phyloP scores from a whole-genome alignment of 2,113 vertebrate genomes.

The Clarias magur region DNA sequence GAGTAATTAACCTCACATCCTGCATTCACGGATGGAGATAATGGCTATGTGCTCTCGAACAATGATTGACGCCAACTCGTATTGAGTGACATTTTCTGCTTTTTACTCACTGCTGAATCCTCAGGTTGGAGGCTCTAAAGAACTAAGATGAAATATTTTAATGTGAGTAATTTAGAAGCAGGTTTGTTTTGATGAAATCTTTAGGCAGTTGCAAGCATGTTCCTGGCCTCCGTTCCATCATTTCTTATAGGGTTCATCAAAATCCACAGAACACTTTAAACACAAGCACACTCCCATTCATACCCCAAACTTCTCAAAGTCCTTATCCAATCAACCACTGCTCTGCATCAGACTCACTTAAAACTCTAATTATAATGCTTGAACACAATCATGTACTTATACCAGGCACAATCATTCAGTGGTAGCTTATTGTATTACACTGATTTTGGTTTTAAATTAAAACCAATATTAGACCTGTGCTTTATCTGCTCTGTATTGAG shows the following conservation, averaged over 20 bases:
- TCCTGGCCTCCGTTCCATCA: neutral
- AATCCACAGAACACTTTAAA: neutral
- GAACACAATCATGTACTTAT: neutral
- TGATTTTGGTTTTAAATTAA: neutral
- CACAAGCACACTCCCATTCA: neutral
- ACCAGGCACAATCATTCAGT: neutral
- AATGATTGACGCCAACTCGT: constrained; percentile 25
- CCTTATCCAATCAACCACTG: neutral
- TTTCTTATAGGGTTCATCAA: neutral
- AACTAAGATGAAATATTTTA: neutral
- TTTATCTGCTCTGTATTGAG: neutral
- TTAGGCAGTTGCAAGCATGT: no score
- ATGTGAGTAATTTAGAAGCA: neutral
- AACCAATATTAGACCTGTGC: neutral
- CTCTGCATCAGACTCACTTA: neutral
- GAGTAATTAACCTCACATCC: constrained; percentile 53
- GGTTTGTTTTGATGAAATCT: neutral
- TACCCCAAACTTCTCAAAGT: neutral
- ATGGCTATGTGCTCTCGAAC: constrained; percentile 30
- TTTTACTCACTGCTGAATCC: neutral
- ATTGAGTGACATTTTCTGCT: constrained; percentile 31
- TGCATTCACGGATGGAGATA: constrained; percentile 30
- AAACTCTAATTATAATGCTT: neutral
- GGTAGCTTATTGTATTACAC: neutral
- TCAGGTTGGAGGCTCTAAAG: neutral